Evolutionary conservation across 2,888 invertebrate species (phyloP), one percentile per base, ranked within the genome.

Genomic region (Melipona bicolor): DNA sequence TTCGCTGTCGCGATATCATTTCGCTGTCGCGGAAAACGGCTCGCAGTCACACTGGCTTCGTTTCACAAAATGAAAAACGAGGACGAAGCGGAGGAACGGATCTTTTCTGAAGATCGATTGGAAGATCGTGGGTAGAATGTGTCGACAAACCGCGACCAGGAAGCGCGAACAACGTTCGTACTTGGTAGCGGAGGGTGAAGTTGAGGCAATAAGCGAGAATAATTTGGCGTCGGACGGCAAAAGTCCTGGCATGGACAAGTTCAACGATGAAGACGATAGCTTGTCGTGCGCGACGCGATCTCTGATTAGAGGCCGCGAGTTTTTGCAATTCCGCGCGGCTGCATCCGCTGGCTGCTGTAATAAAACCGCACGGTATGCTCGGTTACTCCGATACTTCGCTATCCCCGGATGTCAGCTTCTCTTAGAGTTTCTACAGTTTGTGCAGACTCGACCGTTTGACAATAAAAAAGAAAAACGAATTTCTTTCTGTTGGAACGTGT

Each of bases 141-240:
- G 49, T 19, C 27, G 27, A 13, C 49, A 36, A 56, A 32, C 27
- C 21, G 27, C 43, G 43, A 83, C 71, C 70, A 77, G 83, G 77
- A 83, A 82, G 77, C 56, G 4, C 32, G 50, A 13, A 4, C 6
- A 43, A 17, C 49, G 54, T 50, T 56, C 54, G 49, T 77, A 24
- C 77, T 27, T 43, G 64, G 56, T 76, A 67, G 74, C 79, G 56
- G 62, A 62, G 74, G 82, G 82, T 88, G 75, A 72, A 77, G 78
- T 24, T 3, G 43, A 70, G 70, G 80, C 70, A 86, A 86, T 86
- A 86, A 86, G 86, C 17, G 73, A 79, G 86, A 86, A 86, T 86
- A 86, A 85, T 81, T 86, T 71, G 80, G 69, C 69, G 75, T 73
- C 64, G 32, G 27, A 21, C 67, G 83, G 75, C 80, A 77, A 78